These are phyloP conservation scores for Oreotrochilus melanogaster DNA, from an alignment of 2,113 vertebrate genomes.

Conservation along the genomic window DNA sequence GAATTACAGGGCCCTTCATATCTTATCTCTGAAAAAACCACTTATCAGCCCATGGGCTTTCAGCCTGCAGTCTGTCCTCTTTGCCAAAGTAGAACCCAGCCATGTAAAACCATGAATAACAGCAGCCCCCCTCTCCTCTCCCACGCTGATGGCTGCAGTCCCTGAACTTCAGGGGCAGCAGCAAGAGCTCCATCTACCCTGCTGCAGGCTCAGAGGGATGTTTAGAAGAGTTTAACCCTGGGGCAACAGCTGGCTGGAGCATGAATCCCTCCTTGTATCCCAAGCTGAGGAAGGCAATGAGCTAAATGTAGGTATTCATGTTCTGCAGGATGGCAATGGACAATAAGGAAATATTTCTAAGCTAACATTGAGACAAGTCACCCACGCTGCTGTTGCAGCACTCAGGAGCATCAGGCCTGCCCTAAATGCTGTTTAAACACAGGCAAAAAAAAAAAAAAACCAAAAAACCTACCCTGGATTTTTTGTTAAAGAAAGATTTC, in stretches of 20 bases:
- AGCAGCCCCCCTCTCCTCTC: constrained; percentile 42
- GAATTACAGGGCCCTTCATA: constrained; percentile 67
- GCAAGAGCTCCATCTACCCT: not conserved
- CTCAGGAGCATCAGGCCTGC: not conserved
- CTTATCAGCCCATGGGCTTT: constrained; percentile 68
- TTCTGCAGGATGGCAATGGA: not conserved
- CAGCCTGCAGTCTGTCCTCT: constrained; percentile 64
- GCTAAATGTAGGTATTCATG: not conserved
- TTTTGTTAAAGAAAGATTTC: not conserved
- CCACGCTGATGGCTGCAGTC: constrained; percentile 42
- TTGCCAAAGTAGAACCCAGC: constrained; percentile 69
- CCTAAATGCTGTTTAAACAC: not conserved
- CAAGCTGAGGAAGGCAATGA: not conserved
- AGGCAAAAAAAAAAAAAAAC: not conserved
- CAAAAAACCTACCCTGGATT: not conserved
- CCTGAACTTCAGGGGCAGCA: constrained; percentile 11
- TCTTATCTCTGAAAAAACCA: constrained; percentile 71
- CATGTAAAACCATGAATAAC: constrained; percentile 51
- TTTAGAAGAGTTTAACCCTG: not conserved
- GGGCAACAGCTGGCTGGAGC: not conserved
- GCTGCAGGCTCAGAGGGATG: rapidly evolving
- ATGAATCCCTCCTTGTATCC: not conserved
- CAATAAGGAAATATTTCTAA: not conserved
- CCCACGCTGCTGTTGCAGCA: not conserved
- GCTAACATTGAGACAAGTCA: rapidly evolving